These are phyloP conservation scores for Sarcophaga bullata DNA, from an alignment of 1,140 invertebrate genomes.

Conservation along the genomic window DNA sequence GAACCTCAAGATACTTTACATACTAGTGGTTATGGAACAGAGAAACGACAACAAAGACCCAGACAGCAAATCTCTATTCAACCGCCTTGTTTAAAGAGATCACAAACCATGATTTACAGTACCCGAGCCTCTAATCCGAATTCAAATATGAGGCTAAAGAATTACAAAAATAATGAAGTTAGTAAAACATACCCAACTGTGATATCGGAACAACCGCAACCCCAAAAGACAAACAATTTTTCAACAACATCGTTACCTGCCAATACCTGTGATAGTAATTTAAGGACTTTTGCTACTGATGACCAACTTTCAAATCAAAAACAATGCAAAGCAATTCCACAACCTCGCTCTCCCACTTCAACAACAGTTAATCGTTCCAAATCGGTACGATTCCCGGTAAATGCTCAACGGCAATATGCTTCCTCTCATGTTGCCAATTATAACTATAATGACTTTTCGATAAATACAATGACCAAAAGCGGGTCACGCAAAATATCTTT, in stretches of 20 bases:
- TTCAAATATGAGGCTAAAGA: constrained; percentile 19
- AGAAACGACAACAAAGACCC: constrained; percentile 54
- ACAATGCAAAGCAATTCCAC: constrained; percentile 40
- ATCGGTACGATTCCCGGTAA: constrained; percentile 33
- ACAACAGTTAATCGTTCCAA: constrained; percentile 39
- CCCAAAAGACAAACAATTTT: neutral
- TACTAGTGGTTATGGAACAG: constrained; percentile 47
- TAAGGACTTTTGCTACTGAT: neutral
- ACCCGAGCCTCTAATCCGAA: constrained; percentile 42
- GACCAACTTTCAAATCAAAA: constrained; percentile 47
- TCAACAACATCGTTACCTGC: constrained; percentile 7
- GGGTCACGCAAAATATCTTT: neutral
- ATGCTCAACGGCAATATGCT: neutral
- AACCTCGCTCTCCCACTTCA: neutral
- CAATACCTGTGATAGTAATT: constrained; percentile 48
- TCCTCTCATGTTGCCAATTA: neutral
- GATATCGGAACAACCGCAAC: constrained; percentile 58
- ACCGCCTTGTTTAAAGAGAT: constrained; percentile 55
- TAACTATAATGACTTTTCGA: neutral
- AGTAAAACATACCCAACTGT: constrained; percentile 46
- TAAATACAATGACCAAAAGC: neutral
- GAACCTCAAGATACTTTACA: neutral
- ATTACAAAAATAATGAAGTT: constrained; percentile 1
- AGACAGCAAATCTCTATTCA: constrained; percentile 58
- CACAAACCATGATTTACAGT: constrained; percentile 57